phyloP scores from a whole-genome alignment of 2,888 invertebrate species.

The Ethmia dodecea region DNA sequence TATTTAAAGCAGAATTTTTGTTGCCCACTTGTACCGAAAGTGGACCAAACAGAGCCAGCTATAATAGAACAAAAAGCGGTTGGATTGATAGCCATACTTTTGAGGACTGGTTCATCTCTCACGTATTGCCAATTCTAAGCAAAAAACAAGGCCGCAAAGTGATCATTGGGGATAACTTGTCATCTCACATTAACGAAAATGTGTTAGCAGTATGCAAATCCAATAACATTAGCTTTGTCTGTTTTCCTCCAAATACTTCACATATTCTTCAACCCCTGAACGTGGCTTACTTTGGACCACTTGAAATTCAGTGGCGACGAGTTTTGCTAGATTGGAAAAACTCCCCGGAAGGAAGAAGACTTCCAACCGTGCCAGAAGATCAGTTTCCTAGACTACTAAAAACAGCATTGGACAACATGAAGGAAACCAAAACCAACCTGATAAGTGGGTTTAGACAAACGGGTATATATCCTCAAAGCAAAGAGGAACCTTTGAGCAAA shows the following conservation, averaged over 20 bases:
- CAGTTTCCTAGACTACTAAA: too few relatives aligned
- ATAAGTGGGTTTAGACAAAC: too few relatives aligned
- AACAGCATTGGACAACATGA: too few relatives aligned
- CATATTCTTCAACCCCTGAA: conserved; percentile 2
- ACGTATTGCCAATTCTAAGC: not conserved
- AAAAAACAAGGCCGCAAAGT: not conserved
- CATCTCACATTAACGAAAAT: not conserved
- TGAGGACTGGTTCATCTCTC: not conserved
- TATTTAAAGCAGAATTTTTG: conserved; percentile 3
- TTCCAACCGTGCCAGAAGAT: too few relatives aligned
- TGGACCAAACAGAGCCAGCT: not conserved
- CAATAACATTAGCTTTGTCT: not conserved
- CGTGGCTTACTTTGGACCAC: conserved; percentile 1
- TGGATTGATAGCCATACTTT: not conserved
- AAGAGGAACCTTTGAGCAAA: too few relatives aligned
- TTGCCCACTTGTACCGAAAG: not conserved
- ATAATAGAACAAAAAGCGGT: conserved; percentile 1
- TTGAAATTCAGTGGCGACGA: not conserved
- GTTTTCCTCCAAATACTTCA: not conserved
- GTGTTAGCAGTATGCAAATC: not conserved
- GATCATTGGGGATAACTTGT: conserved; percentile 2
- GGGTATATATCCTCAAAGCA: too few relatives aligned
- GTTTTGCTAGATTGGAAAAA: too few relatives aligned
- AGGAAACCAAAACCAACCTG: too few relatives aligned
- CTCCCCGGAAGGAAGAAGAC: too few relatives aligned